Conservation (phyloP, 1,140 invertebrate genomes). For the Nephila pilipes region DNA sequence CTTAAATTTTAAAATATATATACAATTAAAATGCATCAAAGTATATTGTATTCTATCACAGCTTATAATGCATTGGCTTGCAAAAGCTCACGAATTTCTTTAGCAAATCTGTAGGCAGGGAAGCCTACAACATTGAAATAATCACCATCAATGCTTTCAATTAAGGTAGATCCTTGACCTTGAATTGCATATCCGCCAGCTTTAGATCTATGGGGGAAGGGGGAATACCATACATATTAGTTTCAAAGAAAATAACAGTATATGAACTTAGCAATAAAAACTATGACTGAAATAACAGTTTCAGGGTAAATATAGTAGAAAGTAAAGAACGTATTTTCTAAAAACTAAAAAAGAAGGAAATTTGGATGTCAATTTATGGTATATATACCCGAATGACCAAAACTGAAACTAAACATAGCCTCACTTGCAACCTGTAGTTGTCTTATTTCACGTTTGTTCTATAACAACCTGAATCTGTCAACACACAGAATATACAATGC, state of each 20-base stretch:
- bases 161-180: constrained; percentile 91
- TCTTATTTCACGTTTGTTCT: no score
- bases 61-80: not conserved
- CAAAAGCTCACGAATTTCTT: not conserved
- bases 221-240: not conserved
- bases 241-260: not conserved
- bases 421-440: no score
- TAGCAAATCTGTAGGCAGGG: constrained; percentile 85
- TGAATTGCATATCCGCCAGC: constrained; percentile 97
- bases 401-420: no score
- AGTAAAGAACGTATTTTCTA: not conserved
- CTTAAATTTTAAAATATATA: not conserved
- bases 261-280: not conserved
- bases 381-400: no score
- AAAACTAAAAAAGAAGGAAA: not conserved
- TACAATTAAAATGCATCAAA: not conserved
- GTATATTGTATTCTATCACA: not conserved
- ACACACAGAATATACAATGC: no score
- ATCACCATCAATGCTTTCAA: constrained; percentile 93
- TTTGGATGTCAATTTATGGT: not conserved
- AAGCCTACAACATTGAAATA: constrained; percentile 97
- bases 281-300: not conserved
- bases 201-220: constrained; percentile 90
- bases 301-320: not conserved
- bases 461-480: no score